Evolutionary conservation across 2,888 invertebrate species (phyloP).

Genomic region (Leptinotarsa haldemani): DNA sequence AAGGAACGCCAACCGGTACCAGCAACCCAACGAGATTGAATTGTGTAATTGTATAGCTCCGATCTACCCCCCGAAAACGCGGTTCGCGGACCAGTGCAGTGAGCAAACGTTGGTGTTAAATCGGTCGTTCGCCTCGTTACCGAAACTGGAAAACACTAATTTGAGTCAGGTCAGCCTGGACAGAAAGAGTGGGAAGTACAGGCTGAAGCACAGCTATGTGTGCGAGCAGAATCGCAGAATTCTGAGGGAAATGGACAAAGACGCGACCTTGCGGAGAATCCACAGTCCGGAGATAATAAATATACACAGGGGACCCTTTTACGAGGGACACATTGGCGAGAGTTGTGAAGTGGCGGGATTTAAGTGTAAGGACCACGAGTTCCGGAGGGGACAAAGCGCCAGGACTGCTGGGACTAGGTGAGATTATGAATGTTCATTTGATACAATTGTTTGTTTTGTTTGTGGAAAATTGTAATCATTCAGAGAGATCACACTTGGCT

Average conservation of each 20-base stretch:
- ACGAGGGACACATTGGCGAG: conserved; percentile 58
- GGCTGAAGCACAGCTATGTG: conserved; percentile 64
- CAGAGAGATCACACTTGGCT: no score
- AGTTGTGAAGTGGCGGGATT: conserved; percentile 59
- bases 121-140: conserved; percentile 58
- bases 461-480: no score
- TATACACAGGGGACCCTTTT: conserved; percentile 61
- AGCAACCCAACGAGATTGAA: conserved; percentile 56
- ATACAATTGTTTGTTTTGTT: background rate
- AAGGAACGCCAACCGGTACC: conserved; percentile 56
- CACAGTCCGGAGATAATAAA: conserved; percentile 64
- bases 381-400: conserved; percentile 58
- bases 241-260: conserved; percentile 27
- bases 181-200: conserved; percentile 55
- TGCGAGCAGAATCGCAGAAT: conserved; percentile 64
- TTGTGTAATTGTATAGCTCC: conserved; percentile 60
- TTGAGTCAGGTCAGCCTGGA: conserved; percentile 67
- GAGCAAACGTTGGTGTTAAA: conserved; percentile 56
- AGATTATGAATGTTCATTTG: conserved; percentile 15
- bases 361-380: conserved; percentile 62
- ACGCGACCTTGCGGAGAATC: conserved; percentile 24
- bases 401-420: conserved; percentile 49
- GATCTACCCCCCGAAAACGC: conserved; percentile 52
- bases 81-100: conserved; percentile 53
- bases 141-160: conserved; percentile 59